These are phyloP conservation scores for Myotis lucifugus DNA, from an alignment of 2,113 vertebrate species.

Conservation along the genomic window DNA sequence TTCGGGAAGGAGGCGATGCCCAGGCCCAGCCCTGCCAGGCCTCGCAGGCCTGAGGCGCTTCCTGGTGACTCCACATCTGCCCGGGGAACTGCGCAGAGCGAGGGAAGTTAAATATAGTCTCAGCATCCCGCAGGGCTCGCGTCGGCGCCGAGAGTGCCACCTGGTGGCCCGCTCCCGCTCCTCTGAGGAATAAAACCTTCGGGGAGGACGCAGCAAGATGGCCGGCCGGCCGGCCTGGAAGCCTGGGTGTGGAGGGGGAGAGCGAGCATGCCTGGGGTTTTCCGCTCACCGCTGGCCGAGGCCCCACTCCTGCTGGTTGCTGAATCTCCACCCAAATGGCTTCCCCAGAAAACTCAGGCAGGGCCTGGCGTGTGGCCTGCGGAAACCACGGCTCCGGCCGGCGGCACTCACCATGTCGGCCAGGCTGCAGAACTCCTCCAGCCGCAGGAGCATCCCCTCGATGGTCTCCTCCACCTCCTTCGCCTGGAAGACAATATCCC, in stretches of 20 bases:
- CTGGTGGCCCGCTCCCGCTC: slow-evolving; percentile 74
- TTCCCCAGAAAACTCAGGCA: slow-evolving; percentile 12
- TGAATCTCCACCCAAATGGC: slow-evolving; percentile 63
- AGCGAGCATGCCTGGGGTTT: background rate
- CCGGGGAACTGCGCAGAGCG: slow-evolving; percentile 4
- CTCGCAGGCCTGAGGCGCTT: slow-evolving; percentile 46
- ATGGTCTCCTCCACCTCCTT: slow-evolving; percentile 65
- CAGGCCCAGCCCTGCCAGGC: background rate
- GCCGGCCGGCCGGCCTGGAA: slow-evolving; percentile 79
- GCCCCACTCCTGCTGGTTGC: slow-evolving; percentile 51
- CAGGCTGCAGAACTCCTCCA: slow-evolving; percentile 77
- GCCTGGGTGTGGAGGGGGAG: background rate
- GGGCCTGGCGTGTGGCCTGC: background rate
- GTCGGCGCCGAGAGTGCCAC: slow-evolving; percentile 80
- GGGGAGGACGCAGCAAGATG: slow-evolving; percentile 80
- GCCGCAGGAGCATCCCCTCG: slow-evolving; percentile 71
- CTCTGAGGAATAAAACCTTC: slow-evolving; percentile 61
- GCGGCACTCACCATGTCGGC: slow-evolving; percentile 68
- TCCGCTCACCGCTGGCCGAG: slow-evolving; percentile 30
- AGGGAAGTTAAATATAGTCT: slow-evolving; percentile 74
- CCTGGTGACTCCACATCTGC: slow-evolving; percentile 53
- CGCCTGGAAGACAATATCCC: slow-evolving; percentile 69
- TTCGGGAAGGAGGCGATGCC: accelerated
- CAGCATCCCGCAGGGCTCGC: slow-evolving; percentile 50
- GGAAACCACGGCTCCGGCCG: background rate